Conservation (phyloP, 2,797 vertebrate genomes). For the Ctenosaura bakeri region DNA sequence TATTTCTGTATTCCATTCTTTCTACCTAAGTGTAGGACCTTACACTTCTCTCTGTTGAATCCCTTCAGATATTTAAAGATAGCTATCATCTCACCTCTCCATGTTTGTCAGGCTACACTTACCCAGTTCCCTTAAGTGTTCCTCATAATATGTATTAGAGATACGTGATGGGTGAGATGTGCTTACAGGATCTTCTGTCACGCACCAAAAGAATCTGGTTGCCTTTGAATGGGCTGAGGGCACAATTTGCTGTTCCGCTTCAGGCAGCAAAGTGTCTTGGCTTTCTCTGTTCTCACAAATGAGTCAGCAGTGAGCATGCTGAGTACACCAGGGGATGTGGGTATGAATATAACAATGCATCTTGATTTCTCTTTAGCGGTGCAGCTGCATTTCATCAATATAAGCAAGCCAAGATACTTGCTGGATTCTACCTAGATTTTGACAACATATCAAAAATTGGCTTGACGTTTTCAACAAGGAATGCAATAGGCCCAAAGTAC, state of each 20-base stretch:
- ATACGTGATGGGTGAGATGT: too few relatives aligned
- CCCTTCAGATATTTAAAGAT: too few relatives aligned
- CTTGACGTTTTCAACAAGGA: slow-evolving; percentile 76
- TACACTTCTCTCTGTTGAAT: too few relatives aligned
- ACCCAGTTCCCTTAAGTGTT: too few relatives aligned
- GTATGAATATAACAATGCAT: slow-evolving; percentile 7
- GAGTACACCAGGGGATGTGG: not conserved
- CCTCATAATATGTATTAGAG: too few relatives aligned
- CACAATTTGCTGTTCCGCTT: too few relatives aligned
- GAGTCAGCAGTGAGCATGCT: not conserved
- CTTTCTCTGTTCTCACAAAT: not conserved
- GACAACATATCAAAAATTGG: slow-evolving; percentile 75
- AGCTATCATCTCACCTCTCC: too few relatives aligned
- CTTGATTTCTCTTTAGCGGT: slow-evolving; percentile 70
- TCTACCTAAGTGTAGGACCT: too few relatives aligned
- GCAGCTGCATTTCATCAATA: slow-evolving; percentile 73
- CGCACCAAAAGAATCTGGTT: not conserved
- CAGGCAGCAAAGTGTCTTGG: too few relatives aligned
- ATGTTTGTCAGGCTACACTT: too few relatives aligned
- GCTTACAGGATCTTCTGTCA: not conserved
- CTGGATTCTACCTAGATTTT: slow-evolving; percentile 76
- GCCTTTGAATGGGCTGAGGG: not conserved
- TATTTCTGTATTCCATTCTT: too few relatives aligned
- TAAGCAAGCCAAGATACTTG: slow-evolving; percentile 78
- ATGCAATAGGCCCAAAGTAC: slow-evolving; percentile 63